phyloP scores from a whole-genome alignment of 2,888 invertebrate species.

The Isoperla grammatica region DNA sequence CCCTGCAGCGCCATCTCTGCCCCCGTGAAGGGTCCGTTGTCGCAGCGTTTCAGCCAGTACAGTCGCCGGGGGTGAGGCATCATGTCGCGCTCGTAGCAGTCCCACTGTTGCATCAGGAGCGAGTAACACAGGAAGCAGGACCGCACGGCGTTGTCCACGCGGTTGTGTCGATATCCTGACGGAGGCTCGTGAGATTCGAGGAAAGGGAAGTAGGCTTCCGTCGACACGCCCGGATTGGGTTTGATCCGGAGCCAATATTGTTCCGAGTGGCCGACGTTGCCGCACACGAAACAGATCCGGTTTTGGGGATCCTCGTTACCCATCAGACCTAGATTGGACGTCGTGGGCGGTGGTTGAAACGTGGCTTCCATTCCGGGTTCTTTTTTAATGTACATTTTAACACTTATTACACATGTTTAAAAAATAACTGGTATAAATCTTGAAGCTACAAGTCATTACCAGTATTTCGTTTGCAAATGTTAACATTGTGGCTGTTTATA shows the following conservation, averaged over 20 bases:
- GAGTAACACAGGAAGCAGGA: constrained; percentile 83
- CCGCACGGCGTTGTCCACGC: constrained; percentile 33
- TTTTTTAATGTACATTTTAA: constrained; percentile 32
- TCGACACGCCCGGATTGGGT: constrained; percentile 60
- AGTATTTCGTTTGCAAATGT: no score
- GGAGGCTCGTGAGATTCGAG: constrained; percentile 86
- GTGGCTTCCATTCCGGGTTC: constrained; percentile 30
- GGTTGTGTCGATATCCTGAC: constrained; percentile 51
- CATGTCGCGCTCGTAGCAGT: constrained; percentile 77
- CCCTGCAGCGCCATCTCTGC: constrained; percentile 86
- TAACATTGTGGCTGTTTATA: no score
- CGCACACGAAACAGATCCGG: constrained; percentile 62
- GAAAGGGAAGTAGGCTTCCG: constrained; percentile 87
- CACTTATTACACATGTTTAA: constrained; percentile 2
- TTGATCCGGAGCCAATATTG: constrained; percentile 58
- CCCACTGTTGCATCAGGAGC: constrained; percentile 86
- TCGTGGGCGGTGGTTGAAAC: constrained; percentile 26
- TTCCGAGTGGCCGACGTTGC: constrained; percentile 60
- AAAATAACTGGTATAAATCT: background rate
- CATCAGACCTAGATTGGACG: constrained; percentile 28
- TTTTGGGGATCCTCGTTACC: constrained; percentile 29
- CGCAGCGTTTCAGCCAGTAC: constrained; percentile 89
- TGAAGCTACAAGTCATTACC: no score
- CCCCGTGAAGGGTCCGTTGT: constrained; percentile 84
- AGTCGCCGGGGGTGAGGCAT: constrained; percentile 81